phyloP scores from a whole-genome alignment of 1,140 invertebrate species.

The Drosophila truncata region DNA sequence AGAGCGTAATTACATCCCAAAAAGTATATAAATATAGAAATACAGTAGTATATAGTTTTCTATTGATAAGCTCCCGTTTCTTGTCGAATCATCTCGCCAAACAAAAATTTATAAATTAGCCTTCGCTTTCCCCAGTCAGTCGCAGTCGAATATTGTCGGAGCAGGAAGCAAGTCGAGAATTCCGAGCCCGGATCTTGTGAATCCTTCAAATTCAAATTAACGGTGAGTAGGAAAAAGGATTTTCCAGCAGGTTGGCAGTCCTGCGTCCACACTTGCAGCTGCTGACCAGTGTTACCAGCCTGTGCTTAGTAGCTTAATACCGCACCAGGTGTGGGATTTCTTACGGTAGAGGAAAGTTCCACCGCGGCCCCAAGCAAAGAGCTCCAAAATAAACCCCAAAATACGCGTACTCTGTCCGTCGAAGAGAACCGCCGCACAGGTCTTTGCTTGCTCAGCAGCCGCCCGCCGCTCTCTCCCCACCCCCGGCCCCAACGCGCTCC shows the following conservation, averaged over 20 bases:
- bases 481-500: neutral
- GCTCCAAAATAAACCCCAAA: constrained; percentile 36
- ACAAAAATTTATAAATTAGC: constrained; percentile 58
- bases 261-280: no score
- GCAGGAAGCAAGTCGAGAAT: constrained; percentile 35
- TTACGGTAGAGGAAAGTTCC: constrained; percentile 38
- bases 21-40: constrained; percentile 16
- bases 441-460: constrained; percentile 2
- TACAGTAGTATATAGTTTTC: constrained; percentile 36
- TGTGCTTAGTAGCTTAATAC: neutral
- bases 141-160: constrained; percentile 32
- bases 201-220: constrained; percentile 20
- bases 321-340: constrained; percentile 1
- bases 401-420: constrained; percentile 1
- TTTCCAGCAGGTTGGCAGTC: constrained; percentile 42
- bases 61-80: constrained; percentile 53
- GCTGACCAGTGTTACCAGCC: constrained; percentile 1
- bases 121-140: constrained; percentile 10
- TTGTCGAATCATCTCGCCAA: constrained; percentile 54
- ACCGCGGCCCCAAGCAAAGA: constrained; percentile 28
- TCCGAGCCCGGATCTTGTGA: neutral
- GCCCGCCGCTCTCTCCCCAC: constrained; percentile 6
- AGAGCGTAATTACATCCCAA: constrained; percentile 24
- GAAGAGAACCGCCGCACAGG: constrained; percentile 1
- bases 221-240: constrained; percentile 38